Evolutionary conservation across 2,113 vertebrate genomes (phyloP).

Genomic region (Xenopus borealis): DNA sequence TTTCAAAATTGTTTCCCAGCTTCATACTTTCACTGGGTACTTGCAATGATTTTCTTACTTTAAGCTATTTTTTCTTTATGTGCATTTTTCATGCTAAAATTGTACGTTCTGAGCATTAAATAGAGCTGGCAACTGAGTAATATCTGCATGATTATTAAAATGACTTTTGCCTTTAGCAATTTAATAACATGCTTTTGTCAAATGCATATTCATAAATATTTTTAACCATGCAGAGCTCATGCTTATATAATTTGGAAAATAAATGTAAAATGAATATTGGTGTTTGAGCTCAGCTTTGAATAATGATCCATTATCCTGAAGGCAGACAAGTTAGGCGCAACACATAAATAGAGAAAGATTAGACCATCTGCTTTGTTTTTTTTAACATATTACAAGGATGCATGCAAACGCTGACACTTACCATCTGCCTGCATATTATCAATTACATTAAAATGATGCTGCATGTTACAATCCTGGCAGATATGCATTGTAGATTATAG

Average conservation of each 20-base stretch:
- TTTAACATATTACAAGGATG: slow-evolving; percentile 82
- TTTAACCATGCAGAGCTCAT: slow-evolving; percentile 76
- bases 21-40: too few species aligned
- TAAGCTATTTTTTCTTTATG: too few species aligned
- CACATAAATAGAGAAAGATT: slow-evolving; percentile 96
- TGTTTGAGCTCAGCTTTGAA: slow-evolving; percentile 89
- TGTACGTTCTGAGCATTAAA: too few species aligned
- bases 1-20: too few species aligned
- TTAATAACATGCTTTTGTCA: slow-evolving; percentile 58
- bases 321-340: slow-evolving; percentile 77
- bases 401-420: slow-evolving; percentile 69
- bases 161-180: too few species aligned
- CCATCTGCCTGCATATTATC: slow-evolving; percentile 98
- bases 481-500: slow-evolving; percentile 71
- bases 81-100: too few species aligned
- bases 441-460: slow-evolving; percentile 94
- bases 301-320: slow-evolving; percentile 97
- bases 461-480: slow-evolving; percentile 71
- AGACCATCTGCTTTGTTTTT: slow-evolving; percentile 98
- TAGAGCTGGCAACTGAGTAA: too few species aligned
- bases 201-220: slow-evolving; percentile 74
- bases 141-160: too few species aligned
- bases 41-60: too few species aligned
- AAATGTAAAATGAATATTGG: slow-evolving; percentile 96
- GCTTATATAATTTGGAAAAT: slow-evolving; percentile 75